Base-by-base conservation (phyloP, 2,888 invertebrate species). In the Lissonota sp. region DNA sequence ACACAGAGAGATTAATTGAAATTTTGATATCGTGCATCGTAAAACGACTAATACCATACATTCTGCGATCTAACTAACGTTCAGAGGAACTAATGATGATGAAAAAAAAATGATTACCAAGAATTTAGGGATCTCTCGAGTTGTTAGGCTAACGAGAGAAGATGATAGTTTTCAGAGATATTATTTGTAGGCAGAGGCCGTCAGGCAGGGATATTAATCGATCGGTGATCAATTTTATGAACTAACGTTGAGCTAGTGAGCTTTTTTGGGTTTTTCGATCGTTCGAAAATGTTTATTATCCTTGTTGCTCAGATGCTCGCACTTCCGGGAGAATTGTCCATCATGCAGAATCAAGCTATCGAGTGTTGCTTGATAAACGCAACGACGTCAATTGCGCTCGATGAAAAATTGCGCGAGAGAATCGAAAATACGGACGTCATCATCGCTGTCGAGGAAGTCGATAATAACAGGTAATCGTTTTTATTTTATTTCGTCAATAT, bases 251-350 rank as follows among this genome's bases (percentile, higher is more conserved):
- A 58, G n/a, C 26, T 16, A 14, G 12, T 39, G 7, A 63, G 16
- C 39, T 16, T 57, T 44, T 39, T 39, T 49, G 14, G 26, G 26
- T 26, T 26, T 14, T 16, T 44, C 8, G 5, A 51, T 46, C 3
- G 3, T 64, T 10, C 5, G 16, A 12, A 49, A 39, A 10, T 7
- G 6, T 42, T 16, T 66, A 37, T 39, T 78, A 14, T 37, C 71
- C 16, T 8, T 51, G 71, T 76, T 10, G 91, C 92, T 6, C 89
- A 95, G 95, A 90, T 94, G 69, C 93, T 94, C 92, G 93, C 93
- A 57, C 89, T 95, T 46, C 95, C 95, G 0, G 93, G 93, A 12
- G 93, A 94, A 80, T 90, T 95, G 39, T 93, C 93, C 42, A 92
- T 93, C 2, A 91, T 90, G 87, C 90, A 91, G 42, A 89, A 90